phyloP scores from a whole-genome alignment of 64 coral and sea anemone species.

The Exaiptasia diaphana region DNA sequence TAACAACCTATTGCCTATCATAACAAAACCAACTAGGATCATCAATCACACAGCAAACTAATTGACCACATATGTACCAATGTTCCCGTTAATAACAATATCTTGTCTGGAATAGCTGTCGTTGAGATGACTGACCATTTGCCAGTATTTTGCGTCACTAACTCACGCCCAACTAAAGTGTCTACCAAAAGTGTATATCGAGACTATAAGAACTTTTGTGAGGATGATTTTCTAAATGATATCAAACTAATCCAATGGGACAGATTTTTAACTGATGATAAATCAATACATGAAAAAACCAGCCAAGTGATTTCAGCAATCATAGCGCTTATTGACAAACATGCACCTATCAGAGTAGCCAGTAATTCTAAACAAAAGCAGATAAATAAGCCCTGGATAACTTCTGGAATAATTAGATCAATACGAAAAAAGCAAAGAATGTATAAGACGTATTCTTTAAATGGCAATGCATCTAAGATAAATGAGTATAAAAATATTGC shows the following conservation, averaged over 20 bases:
- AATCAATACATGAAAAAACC: background rate
- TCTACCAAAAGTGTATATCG: background rate
- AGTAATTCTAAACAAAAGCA: too few relatives aligned
- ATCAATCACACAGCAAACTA: constrained; percentile 25
- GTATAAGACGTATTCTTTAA: background rate
- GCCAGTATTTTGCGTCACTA: constrained; percentile 36
- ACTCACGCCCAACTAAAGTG: background rate
- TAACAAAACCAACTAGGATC: constrained; percentile 51
- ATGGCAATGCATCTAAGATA: background rate
- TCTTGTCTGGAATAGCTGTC: constrained; percentile 28
- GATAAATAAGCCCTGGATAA: background rate
- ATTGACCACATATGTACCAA: constrained; percentile 63
- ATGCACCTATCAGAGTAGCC: too few relatives aligned
- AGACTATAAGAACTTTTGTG: background rate
- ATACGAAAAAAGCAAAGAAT: background rate
- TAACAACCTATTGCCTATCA: constrained; percentile 43
- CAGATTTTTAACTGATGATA: background rate
- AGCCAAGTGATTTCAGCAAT: too few relatives aligned
- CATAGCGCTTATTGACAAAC: too few relatives aligned
- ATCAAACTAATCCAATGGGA: background rate
- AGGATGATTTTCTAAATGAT: too few relatives aligned
- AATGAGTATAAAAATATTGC: background rate
- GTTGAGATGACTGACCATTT: constrained; percentile 53
- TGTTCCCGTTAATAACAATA: background rate
- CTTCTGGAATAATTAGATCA: background rate